Percentiles rank a stretch among this genome's conserved stretches.
Conservation (phyloP, 2,888 invertebrate genomes). For the Lithophane semibrunnea region DNA sequence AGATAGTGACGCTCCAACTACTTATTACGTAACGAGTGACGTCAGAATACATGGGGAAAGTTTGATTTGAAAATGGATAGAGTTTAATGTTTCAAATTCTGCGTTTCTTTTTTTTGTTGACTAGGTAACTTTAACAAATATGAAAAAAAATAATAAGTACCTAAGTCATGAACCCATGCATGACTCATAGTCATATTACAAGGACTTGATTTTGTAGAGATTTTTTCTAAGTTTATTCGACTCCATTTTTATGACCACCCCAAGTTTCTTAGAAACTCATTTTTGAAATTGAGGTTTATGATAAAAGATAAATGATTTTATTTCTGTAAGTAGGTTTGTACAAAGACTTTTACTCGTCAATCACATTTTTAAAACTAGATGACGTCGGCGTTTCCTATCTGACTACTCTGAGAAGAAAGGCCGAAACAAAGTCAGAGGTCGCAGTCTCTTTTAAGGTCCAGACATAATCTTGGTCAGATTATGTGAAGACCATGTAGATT, state of each 20-base stretch:
- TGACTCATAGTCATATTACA: not conserved
- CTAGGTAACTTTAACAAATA: not conserved
- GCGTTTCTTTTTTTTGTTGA: not conserved
- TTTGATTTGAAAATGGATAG: constrained; percentile 5
- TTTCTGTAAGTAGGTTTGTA: no score
- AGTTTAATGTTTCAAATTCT: not conserved
- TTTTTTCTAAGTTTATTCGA: no score
- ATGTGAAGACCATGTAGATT: no score
- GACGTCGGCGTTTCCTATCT: no score
- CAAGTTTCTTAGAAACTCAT: not conserved
- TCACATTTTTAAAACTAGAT: no score
- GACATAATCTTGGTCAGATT: no score
- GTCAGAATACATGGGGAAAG: constrained; percentile 18
- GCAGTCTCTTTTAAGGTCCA: no score
- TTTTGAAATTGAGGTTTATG: not conserved
- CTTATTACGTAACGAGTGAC: constrained; percentile 19
- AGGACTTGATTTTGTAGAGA: not conserved
- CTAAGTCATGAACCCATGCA: not conserved
- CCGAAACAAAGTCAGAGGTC: no score
- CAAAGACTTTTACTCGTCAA: no score
- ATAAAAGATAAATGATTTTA: no score
- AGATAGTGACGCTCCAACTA: constrained; percentile 33
- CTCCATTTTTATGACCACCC: not conserved
- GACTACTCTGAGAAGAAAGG: no score
- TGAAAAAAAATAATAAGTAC: not conserved